Evolutionary conservation across 1,140 invertebrate genomes (phyloP).

Genomic region (Drosophila tristis): DNA sequence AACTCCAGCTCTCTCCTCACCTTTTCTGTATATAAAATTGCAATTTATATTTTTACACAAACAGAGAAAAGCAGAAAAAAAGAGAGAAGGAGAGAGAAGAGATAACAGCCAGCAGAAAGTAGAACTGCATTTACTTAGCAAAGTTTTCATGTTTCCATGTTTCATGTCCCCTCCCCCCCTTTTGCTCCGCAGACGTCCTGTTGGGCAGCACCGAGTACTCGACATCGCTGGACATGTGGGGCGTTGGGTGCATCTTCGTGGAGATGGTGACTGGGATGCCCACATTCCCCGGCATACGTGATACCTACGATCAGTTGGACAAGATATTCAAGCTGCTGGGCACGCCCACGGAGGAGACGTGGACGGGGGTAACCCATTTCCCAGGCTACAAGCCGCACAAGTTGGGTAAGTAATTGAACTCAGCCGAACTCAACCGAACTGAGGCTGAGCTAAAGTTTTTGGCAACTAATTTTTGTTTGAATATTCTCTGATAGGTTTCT

Average conservation of each 20-base stretch:
- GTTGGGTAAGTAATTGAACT: constrained; percentile 85
- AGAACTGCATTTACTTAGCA: constrained; percentile 66
- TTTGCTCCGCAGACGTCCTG: constrained; percentile 90
- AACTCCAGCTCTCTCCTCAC: background rate
- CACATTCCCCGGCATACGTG: constrained; percentile 97
- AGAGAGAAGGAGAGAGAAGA: too few species aligned
- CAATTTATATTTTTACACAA: constrained; percentile 71
- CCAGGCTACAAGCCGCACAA: constrained; percentile 94
- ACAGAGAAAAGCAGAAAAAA: background rate
- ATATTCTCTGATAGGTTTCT: constrained; percentile 85
- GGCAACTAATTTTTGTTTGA: constrained; percentile 18
- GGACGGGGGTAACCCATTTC: constrained; percentile 94
- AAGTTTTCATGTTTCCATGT: constrained; percentile 19
- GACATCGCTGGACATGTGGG: constrained; percentile 98
- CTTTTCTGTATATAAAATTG: constrained; percentile 75
- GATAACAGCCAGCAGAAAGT: background rate
- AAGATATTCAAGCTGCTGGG: constrained; percentile 98
- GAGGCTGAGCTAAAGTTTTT: background rate
- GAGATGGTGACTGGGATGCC: constrained; percentile 99
- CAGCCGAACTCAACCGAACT: too few species aligned
- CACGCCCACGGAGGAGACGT: constrained; percentile 95
- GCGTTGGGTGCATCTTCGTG: constrained; percentile 98
- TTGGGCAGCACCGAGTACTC: constrained; percentile 98
- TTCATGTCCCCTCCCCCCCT: background rate
- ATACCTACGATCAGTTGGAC: constrained; percentile 97